These are phyloP conservation scores for Neria commutata DNA, from an alignment of 2,888 invertebrate genomes.

Conservation along the genomic window DNA sequence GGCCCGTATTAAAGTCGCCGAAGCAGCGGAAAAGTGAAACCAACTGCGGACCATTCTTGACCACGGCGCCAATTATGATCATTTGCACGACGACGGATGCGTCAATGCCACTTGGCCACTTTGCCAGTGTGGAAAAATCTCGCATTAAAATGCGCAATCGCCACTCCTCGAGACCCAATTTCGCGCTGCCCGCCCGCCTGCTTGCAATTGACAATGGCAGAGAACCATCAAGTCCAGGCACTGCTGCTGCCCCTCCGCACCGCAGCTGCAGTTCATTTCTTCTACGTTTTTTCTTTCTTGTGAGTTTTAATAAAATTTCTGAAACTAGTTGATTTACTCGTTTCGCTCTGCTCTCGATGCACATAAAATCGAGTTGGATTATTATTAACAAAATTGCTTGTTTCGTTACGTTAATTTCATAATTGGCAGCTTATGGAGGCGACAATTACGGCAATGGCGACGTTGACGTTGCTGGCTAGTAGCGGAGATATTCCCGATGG, in stretches of 20 bases:
- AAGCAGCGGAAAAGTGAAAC: not conserved
- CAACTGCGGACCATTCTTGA: not conserved
- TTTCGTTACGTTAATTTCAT: slow-evolving; percentile 26
- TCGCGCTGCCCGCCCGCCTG: no score
- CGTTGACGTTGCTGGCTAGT: not conserved
- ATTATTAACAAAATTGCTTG: slow-evolving; percentile 26
- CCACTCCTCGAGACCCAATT: no score
- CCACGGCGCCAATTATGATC: no score
- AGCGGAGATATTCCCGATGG: not conserved
- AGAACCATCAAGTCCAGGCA: not conserved
- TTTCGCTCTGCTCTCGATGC: not conserved
- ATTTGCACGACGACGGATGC: no score
- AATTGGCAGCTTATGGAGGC: slow-evolving; percentile 18
- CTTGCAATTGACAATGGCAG: not conserved
- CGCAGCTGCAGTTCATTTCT: not conserved
- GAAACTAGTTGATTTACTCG: not conserved
- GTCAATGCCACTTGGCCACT: no score
- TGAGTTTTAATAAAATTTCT: not conserved
- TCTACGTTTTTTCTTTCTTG: not conserved
- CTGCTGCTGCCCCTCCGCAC: not conserved
- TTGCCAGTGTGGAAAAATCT: no score
- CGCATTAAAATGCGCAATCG: no score
- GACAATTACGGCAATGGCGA: not conserved
- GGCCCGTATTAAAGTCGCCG: no score
- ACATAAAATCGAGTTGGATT: slow-evolving; percentile 22